Evolutionary conservation across 2,888 invertebrate species (phyloP).

Genomic region (Drosophila paramelanica): DNA sequence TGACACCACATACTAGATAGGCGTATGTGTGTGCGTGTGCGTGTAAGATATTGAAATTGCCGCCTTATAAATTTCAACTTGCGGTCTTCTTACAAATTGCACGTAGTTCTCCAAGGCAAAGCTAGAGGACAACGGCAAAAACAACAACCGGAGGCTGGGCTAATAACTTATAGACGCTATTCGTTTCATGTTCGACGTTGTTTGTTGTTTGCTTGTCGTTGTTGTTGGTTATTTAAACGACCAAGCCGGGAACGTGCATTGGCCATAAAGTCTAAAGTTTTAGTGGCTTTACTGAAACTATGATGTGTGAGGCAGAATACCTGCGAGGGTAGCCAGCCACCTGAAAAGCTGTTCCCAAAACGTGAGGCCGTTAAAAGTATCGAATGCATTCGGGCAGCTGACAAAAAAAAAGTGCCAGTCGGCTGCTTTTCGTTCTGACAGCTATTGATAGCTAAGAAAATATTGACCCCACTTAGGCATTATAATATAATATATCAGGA

Average conservation of each 20-base stretch:
- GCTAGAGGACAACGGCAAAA: constrained; percentile 26
- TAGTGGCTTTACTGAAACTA: constrained; percentile 71
- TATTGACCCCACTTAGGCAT: constrained; percentile 6
- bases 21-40: constrained; percentile 23
- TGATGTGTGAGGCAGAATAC: constrained; percentile 9
- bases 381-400: constrained; percentile 27
- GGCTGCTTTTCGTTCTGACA: constrained; percentile 2
- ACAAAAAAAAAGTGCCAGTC: background rate
- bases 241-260: constrained; percentile 57
- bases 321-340: background rate
- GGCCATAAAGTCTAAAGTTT: constrained; percentile 63
- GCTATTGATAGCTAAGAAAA: constrained; percentile 19
- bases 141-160: constrained; percentile 32
- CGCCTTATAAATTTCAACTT: constrained; percentile 75
- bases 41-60: constrained; percentile 73
- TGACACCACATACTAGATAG: constrained; percentile 56
- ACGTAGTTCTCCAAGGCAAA: constrained; percentile 40
- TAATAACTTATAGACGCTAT: constrained; percentile 69
- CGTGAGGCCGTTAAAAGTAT: constrained; percentile 44
- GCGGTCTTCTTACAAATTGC: constrained; percentile 70
- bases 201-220: constrained; percentile 8
- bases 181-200: constrained; percentile 3
- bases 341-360: constrained; percentile 3
- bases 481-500: constrained; percentile 6
- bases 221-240: constrained; percentile 28